Percentiles rank a stretch among this genome's conserved stretches.
These are phyloP conservation scores for Echiichthys vipera DNA, from an alignment of 2,797 vertebrate species.

Conservation along the genomic window DNA sequence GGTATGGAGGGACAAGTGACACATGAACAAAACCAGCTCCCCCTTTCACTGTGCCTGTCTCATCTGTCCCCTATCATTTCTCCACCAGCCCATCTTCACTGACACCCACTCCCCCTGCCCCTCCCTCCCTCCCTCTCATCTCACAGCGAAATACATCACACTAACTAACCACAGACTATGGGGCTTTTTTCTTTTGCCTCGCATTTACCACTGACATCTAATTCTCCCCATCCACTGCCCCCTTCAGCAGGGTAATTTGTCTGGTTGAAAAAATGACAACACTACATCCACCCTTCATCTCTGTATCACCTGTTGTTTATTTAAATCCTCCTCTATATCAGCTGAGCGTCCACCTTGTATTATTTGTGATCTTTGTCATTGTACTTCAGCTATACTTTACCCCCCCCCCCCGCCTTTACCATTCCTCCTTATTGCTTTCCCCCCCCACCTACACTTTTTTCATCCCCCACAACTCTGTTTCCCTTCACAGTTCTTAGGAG, in stretches of 20 bases:
- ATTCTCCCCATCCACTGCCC: conserved; percentile 38
- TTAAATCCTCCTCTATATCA: conserved; percentile 35
- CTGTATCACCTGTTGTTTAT: conserved; percentile 63
- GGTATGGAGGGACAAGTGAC: conserved; percentile 70
- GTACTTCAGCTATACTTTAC: conserved; percentile 10
- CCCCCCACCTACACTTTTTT: conserved; percentile 4
- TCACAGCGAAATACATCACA: conserved; percentile 73
- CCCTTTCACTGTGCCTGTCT: conserved; percentile 67
- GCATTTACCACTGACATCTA: conserved; percentile 60
- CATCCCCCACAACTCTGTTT: conserved; percentile 39
- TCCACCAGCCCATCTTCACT: conserved; percentile 66
- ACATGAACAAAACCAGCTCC: conserved; percentile 74
- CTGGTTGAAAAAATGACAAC: conserved; percentile 21
- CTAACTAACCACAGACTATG: conserved; percentile 72
- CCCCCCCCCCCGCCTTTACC: neutral
- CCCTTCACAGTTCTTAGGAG: conserved; percentile 61
- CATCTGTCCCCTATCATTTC: conserved; percentile 73
- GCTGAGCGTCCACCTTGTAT: conserved; percentile 1
- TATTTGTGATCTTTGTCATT: conserved; percentile 24
- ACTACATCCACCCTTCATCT: conserved; percentile 4
- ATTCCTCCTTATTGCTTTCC: conserved; percentile 5
- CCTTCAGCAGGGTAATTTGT: conserved; percentile 24
- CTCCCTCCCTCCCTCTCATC: conserved; percentile 14
- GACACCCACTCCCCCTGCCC: conserved; percentile 39
- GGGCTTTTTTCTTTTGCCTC: conserved; percentile 57